Base-by-base conservation (phyloP, 2,888 invertebrate species). In the Macroteleia sp. region DNA sequence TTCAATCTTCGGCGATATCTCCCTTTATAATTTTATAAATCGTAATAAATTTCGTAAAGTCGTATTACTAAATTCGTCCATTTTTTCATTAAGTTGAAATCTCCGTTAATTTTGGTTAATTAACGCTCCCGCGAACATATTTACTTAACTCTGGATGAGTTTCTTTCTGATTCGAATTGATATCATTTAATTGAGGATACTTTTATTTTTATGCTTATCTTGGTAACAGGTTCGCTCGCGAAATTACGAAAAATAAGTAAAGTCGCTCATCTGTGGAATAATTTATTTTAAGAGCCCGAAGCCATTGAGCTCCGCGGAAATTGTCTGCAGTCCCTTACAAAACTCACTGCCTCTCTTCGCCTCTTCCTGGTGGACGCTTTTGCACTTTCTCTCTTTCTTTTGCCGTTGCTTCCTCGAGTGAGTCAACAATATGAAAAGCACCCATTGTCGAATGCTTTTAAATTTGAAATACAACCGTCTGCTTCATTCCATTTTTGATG, bases 381-480 rank as follows among this genome's bases (percentile, higher is more conserved):
- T 66, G 42, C 75, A 56, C 66, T 36, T 76, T 79, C 79, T 32
- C 34, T 64, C 48, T 22, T 57, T 81, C 80, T 78, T 75, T 79
- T 64, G 14, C 69, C 73, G 77, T 74, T 71, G 64, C 79, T 73
- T 82, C 73, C 73, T 69, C 84, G 80, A 85, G 82, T 79, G 84
- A 87, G 86, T 88, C 88, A 86, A 90, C 90, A 90, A 89, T 90
- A 87, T 85, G 81, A 84, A 86, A 88, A 88, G 83, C 86, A 82
- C 82, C 87, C 85, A 89, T 90, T 91, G 90, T 89, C 89, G 86
- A 88, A 90, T 90, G 90, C 90, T 90, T 90, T 90, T 90, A 90
- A 90, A 89, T 90, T 90, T 88, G 86, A 88, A 90, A 90, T 87
- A 89, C 88, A 90, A 90, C 88, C 85, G 85, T 89, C 89, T 87